Conservation (phyloP, 2,888 invertebrate genomes). For the Podotricha telesiphe region DNA sequence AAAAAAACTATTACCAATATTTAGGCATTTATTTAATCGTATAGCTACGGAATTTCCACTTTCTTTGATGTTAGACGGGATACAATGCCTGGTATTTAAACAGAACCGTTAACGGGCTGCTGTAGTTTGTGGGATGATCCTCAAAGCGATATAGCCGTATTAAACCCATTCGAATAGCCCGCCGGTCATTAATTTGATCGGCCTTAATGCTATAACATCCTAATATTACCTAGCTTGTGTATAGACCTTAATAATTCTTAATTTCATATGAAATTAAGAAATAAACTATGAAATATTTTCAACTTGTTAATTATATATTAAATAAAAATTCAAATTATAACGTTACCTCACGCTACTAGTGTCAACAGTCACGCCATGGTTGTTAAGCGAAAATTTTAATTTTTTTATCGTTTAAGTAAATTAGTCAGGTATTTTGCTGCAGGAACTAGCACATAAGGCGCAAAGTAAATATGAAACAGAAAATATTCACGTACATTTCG, state of each 20-base stretch:
- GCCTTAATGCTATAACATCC: constrained; percentile 32
- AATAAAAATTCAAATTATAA: constrained; percentile 35
- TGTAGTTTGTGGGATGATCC: constrained; percentile 53
- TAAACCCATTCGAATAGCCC: constrained; percentile 63
- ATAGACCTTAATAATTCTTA: no score
- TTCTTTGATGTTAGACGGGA: constrained; percentile 43
- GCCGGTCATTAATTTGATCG: constrained; percentile 58
- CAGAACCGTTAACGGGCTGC: constrained; percentile 47
- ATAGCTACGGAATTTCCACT: constrained; percentile 35
- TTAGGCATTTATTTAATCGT: constrained; percentile 3
- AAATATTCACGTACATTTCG: neutral
- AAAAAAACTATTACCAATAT: neutral
- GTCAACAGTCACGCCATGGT: constrained; percentile 38
- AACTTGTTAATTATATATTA: constrained; percentile 28
- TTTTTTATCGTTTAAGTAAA: constrained; percentile 24
- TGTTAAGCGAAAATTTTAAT: constrained; percentile 25
- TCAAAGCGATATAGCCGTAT: constrained; percentile 55
- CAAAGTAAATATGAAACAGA: constrained; percentile 17
- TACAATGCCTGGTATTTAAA: constrained; percentile 49
- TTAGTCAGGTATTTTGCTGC: constrained; percentile 18
- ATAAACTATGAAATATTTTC: constrained; percentile 22
- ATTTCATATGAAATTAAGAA: constrained; percentile 24
- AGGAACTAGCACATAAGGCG: constrained; percentile 2
- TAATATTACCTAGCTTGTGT: constrained; percentile 18
- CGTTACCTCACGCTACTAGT: constrained; percentile 34